A percentile compares a stretch with the other conserved stretches of the same genome.
phyloP scores from a whole-genome alignment of 2,113 vertebrate genomes.

The Sapayoa aenigma region DNA sequence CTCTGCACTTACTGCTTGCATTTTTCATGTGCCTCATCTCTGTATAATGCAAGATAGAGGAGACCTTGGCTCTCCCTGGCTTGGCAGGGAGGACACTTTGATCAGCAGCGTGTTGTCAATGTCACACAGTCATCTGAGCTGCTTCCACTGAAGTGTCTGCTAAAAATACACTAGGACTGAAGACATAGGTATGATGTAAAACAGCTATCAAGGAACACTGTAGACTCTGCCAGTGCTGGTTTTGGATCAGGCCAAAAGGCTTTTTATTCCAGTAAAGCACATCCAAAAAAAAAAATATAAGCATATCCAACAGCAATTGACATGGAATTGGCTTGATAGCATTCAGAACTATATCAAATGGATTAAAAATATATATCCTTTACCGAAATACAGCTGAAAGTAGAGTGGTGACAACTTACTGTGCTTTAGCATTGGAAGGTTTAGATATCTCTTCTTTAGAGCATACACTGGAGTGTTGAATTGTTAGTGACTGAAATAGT shows the following conservation, averaged over 20 bases:
- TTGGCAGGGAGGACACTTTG: background rate
- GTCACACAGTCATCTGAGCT: constrained; percentile 9
- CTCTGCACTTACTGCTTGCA: background rate
- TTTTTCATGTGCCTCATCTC: background rate
- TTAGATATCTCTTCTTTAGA: constrained; percentile 10
- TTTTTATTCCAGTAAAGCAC: background rate
- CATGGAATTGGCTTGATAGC: background rate
- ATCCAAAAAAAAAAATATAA: background rate
- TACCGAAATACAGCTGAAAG: background rate
- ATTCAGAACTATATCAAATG: constrained; percentile 10
- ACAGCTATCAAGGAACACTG: constrained; percentile 43
- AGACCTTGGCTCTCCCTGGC: background rate
- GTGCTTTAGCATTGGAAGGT: background rate
- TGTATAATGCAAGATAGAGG: background rate
- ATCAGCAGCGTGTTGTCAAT: background rate
- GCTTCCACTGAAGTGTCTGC: background rate
- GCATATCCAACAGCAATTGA: background rate
- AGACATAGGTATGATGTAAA: constrained; percentile 21
- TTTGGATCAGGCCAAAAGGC: constrained; percentile 10
- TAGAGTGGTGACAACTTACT: constrained; percentile 1
- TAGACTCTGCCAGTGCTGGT: constrained; percentile 1
- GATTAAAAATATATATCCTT: constrained; percentile 13
- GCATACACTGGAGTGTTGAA: background rate
- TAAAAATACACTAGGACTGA: constrained; percentile 30
- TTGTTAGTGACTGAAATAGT: background rate